phyloP scores from a whole-genome alignment of 1,140 invertebrate species.

The Chionoecetes opilio region DNA sequence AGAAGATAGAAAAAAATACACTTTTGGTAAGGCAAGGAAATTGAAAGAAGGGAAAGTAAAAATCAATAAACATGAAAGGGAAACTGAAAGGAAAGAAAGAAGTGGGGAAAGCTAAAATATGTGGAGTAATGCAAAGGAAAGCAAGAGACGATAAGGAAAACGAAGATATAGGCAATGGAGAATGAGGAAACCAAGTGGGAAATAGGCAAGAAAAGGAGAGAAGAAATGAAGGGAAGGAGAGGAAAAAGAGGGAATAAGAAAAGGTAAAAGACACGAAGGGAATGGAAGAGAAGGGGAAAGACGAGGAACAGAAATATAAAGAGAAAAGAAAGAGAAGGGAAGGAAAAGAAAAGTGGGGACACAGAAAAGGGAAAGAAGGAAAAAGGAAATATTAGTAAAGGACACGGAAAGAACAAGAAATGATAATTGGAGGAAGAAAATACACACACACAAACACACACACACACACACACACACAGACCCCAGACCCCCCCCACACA shows the following conservation, averaged over 20 bases:
- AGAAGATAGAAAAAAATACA: neutral
- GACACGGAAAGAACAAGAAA: neutral
- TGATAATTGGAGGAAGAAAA: too few relatives aligned
- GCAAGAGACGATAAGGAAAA: neutral
- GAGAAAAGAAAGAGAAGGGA: neutral
- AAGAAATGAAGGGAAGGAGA: neutral
- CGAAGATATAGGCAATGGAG: neutral
- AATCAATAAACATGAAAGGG: neutral
- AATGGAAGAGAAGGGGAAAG: neutral
- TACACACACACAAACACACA: neutral
- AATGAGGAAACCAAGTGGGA: neutral
- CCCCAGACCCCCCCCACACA: conserved; percentile 23
- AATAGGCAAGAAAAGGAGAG: neutral
- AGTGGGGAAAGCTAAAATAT: neutral
- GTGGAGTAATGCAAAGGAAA: neutral
- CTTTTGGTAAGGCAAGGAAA: neutral
- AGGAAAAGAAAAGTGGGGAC: neutral
- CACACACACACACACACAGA: conserved; percentile 9
- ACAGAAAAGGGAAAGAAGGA: neutral
- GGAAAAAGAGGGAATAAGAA: neutral
- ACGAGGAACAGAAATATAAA: too few relatives aligned
- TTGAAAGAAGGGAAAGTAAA: neutral
- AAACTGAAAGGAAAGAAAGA: neutral
- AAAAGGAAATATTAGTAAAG: too few relatives aligned
- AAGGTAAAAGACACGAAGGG: neutral